These are phyloP conservation scores for Apodemia mormo DNA, from an alignment of 2,888 invertebrate genomes.

Conservation along the genomic window DNA sequence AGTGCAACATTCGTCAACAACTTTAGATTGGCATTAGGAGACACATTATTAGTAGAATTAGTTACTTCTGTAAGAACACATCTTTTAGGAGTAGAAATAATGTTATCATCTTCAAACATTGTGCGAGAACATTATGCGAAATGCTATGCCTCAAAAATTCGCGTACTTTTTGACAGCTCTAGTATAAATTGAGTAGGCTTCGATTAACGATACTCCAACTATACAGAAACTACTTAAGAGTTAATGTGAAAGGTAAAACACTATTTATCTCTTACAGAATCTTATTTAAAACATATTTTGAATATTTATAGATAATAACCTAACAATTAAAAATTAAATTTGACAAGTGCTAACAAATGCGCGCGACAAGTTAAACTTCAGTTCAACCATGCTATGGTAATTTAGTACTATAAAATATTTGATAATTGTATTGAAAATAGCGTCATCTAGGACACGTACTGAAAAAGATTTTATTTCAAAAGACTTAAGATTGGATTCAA, in stretches of 20 bases:
- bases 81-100: slow-evolving; percentile 77
- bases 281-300: slow-evolving; percentile 20
- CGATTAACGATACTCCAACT: slow-evolving; percentile 32
- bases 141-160: slow-evolving; percentile 63
- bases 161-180: slow-evolving; percentile 71
- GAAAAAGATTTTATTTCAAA: no score
- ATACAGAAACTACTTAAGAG: slow-evolving; percentile 15
- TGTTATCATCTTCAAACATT: slow-evolving; percentile 79
- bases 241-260: neutral
- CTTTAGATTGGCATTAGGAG: slow-evolving; percentile 86
- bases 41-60: slow-evolving; percentile 78
- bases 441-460: no score
- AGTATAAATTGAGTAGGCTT: slow-evolving; percentile 63
- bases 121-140: slow-evolving; percentile 75
- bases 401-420: no score
- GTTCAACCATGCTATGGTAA: no score
- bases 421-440: no score
- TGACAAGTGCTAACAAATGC: slow-evolving; percentile 65
- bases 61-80: slow-evolving; percentile 80
- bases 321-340: slow-evolving; percentile 67
- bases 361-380: slow-evolving; percentile 43
- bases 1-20: slow-evolving; percentile 84
- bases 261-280: slow-evolving; percentile 24
- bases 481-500: no score
- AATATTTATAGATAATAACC: slow-evolving; percentile 52